These are phyloP conservation scores for Scaptomyza polygonia DNA, from an alignment of 2,888 invertebrate species.

Conservation along the genomic window DNA sequence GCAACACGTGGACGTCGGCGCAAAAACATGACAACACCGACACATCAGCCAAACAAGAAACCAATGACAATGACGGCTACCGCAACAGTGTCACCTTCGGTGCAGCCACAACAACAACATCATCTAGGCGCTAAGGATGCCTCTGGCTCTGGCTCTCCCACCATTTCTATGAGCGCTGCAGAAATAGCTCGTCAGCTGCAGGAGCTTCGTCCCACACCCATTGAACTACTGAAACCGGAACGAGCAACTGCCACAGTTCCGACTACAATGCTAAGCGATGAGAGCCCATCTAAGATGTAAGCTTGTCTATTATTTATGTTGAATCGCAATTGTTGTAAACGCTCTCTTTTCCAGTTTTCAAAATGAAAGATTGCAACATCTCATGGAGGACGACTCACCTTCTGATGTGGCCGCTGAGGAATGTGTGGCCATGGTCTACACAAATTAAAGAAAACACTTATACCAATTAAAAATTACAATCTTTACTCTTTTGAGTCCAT, in stretches of 20 bases:
- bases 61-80: slow-evolving; percentile 82
- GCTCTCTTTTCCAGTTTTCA: slow-evolving; percentile 87
- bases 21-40: slow-evolving; percentile 51
- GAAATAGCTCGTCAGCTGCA: slow-evolving; percentile 96
- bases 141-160: slow-evolving; percentile 90
- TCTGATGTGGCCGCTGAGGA: slow-evolving; percentile 92
- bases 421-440: slow-evolving; percentile 89
- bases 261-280: slow-evolving; percentile 97
- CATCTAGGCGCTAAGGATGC: slow-evolving; percentile 85
- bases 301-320: background rate
- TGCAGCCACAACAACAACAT: slow-evolving; percentile 50
- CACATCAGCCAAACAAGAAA: slow-evolving; percentile 49
- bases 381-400: slow-evolving; percentile 91
- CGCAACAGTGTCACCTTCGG: slow-evolving; percentile 68
- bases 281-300: slow-evolving; percentile 93
- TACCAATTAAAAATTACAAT: slow-evolving; percentile 16
- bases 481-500: slow-evolving; percentile 29
- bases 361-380: slow-evolving; percentile 89
- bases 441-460: slow-evolving; percentile 54
- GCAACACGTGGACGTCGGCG: slow-evolving; percentile 76
- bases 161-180: slow-evolving; percentile 95
- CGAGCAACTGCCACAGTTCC: slow-evolving; percentile 95
- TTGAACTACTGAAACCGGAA: slow-evolving; percentile 90
- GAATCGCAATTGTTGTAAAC: background rate
- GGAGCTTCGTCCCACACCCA: slow-evolving; percentile 89